Conservation (phyloP, 1,140 invertebrate genomes). For the Meloidogyne floridensis region DNA sequence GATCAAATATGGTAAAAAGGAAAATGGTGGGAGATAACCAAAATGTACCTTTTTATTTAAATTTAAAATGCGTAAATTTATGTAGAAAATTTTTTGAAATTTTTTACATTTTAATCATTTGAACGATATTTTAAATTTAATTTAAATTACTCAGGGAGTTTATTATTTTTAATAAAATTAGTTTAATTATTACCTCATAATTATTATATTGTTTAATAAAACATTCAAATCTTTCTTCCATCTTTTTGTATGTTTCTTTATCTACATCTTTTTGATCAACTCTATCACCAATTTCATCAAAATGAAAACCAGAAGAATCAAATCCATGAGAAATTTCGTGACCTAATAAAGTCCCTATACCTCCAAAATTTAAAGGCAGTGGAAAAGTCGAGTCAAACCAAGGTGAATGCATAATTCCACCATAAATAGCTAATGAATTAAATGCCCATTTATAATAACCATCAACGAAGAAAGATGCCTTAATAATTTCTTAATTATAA, state of each 20-base stretch:
- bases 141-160: too few relatives aligned
- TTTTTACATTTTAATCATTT: too few relatives aligned
- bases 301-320: not conserved
- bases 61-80: too few relatives aligned
- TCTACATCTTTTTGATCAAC: not conserved
- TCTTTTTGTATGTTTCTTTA: not conserved
- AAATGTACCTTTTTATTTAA: not conserved
- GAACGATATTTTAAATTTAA: too few relatives aligned
- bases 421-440: too few relatives aligned
- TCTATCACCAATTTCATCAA: not conserved
- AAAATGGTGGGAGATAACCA: not conserved
- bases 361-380: not conserved
- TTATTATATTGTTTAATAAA: too few relatives aligned
- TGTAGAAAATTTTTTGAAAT: too few relatives aligned
- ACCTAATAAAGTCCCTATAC: not conserved
- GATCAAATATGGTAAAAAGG: too few relatives aligned
- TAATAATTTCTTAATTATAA: not conserved
- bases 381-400: not conserved
- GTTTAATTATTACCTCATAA: too few relatives aligned
- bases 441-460: too few relatives aligned
- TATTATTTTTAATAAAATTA: not conserved
- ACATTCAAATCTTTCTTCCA: not conserved
- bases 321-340: not conserved
- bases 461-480: not conserved
- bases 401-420: too few relatives aligned